These are phyloP conservation scores for Hypanus sabinus DNA, from an alignment of 2,113 vertebrate genomes.

Conservation along the genomic window DNA sequence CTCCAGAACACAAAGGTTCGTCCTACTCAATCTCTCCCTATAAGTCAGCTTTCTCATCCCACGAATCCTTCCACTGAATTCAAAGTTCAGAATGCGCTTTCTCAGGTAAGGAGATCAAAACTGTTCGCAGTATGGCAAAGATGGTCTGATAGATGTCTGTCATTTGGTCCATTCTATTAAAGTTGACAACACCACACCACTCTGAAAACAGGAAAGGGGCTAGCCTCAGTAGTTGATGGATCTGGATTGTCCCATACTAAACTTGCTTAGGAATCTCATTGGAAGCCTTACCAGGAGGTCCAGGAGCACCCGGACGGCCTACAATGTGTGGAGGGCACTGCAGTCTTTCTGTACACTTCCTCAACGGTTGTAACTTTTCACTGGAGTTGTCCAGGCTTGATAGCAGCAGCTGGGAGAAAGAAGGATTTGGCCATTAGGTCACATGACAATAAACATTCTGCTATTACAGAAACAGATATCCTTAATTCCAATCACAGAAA, in stretches of 20 bases:
- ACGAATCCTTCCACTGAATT: background rate
- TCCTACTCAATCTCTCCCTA: background rate
- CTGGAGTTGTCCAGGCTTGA: constrained; percentile 55
- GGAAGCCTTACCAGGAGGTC: constrained; percentile 55
- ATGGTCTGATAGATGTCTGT: too few species aligned
- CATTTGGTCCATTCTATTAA: too few species aligned
- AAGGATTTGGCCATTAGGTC: background rate
- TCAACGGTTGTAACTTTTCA: constrained; percentile 51
- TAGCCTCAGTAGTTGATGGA: background rate
- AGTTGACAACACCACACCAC: too few species aligned
- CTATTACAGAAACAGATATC: background rate
- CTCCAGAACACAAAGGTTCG: background rate
- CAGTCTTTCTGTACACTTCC: constrained; percentile 51
- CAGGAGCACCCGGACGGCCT: constrained; percentile 55
- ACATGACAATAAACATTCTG: background rate
- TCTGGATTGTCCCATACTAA: background rate
- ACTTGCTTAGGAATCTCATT: background rate
- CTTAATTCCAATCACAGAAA: background rate
- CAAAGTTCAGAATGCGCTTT: background rate
- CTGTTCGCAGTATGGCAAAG: background rate
- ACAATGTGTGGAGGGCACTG: constrained; percentile 45
- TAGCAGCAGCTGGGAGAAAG: constrained; percentile 39
- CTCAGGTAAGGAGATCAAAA: background rate
- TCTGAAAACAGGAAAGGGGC: background rate
- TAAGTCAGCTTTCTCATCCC: background rate